phyloP scores from a whole-genome alignment of 2,797 vertebrate genomes.

The Podargus strigoides region DNA sequence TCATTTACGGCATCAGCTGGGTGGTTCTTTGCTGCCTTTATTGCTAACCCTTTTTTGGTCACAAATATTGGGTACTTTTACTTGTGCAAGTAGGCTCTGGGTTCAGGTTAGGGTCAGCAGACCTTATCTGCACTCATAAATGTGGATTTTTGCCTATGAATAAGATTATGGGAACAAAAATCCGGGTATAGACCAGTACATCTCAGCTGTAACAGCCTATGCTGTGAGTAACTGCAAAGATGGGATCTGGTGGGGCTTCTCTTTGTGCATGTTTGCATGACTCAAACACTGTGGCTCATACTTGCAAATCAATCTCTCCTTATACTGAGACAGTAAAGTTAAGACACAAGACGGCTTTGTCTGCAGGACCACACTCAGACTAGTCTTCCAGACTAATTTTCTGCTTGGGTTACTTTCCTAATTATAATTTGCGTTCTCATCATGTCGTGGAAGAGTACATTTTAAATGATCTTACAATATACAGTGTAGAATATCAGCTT shows the following conservation, averaged over 20 bases:
- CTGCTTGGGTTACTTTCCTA: slow-evolving; percentile 65
- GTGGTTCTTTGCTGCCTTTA: background rate
- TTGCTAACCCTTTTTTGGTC: background rate
- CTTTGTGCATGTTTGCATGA: background rate
- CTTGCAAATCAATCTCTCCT: slow-evolving; percentile 36
- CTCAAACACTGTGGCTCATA: background rate
- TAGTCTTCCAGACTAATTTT: slow-evolving; percentile 72
- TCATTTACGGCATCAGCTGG: background rate
- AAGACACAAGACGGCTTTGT: slow-evolving; percentile 56
- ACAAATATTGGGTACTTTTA: background rate
- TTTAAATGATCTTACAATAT: slow-evolving; percentile 57
- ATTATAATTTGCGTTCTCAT: slow-evolving; percentile 74
- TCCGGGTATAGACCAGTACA: background rate
- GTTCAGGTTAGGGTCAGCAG: background rate
- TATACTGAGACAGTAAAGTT: background rate
- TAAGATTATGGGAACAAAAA: background rate
- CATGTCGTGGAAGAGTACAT: slow-evolving; percentile 57
- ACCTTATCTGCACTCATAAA: background rate
- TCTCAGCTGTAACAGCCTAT: fast-evolving
- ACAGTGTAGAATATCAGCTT: background rate
- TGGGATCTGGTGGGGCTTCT: background rate
- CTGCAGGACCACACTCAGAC: slow-evolving; percentile 55
- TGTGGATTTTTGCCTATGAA: background rate
- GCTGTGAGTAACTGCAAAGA: background rate
- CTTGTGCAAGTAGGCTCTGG: background rate